Percentiles rank a stretch among this genome's conserved stretches.
phyloP scores from a whole-genome alignment of 2,113 vertebrate genomes.

The Vombatus ursinus region DNA sequence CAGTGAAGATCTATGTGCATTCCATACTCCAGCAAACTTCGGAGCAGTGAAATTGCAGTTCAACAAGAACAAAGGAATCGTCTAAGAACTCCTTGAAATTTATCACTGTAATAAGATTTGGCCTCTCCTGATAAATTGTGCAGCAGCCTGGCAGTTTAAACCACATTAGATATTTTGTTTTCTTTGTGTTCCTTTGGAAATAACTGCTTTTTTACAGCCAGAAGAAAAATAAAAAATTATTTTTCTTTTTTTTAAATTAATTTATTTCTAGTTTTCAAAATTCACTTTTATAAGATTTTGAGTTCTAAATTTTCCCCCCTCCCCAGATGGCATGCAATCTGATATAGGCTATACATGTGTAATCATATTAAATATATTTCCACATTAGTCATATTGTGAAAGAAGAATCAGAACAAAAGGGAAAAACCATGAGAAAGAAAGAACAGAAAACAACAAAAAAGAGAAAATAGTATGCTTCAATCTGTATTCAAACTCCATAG shows the following conservation, averaged over 20 bases:
- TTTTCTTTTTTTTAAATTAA: neutral
- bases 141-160: constrained; percentile 29
- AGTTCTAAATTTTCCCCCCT: too few species aligned
- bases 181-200: constrained; percentile 2
- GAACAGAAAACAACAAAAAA: too few species aligned
- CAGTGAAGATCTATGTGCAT: neutral
- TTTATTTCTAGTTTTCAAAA: too few species aligned
- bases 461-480: too few species aligned
- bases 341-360: too few species aligned
- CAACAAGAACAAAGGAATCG: neutral
- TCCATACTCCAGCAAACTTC: constrained; percentile 30
- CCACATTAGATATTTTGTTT: constrained; percentile 46
- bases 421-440: too few species aligned
- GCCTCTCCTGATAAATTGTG: neutral
- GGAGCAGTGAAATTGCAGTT: neutral
- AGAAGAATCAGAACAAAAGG: too few species aligned
- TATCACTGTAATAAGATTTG: neutral
- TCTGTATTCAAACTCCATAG: too few species aligned
- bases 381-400: too few species aligned
- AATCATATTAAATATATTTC: too few species aligned
- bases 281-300: too few species aligned
- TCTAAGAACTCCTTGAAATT: constrained; percentile 32
- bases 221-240: constrained; percentile 18
- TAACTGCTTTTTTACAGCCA: neutral
- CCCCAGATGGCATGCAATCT: too few species aligned